Conservation (phyloP, 1,140 invertebrate species). For the Potamilus streckersoni region DNA sequence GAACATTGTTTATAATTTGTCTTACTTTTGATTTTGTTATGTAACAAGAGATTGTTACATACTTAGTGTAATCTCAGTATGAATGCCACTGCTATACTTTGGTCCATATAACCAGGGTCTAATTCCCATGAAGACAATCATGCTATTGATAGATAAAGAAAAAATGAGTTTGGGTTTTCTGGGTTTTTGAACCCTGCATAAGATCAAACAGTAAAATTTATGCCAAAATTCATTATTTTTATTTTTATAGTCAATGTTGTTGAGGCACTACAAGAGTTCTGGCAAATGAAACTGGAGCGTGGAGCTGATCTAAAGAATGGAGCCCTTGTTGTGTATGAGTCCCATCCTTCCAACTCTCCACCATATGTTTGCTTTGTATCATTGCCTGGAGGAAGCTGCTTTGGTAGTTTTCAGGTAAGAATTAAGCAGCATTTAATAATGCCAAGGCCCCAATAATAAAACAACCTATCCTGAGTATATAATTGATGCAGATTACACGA, state of each 20-base stretch:
- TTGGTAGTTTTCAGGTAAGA: conserved; percentile 91
- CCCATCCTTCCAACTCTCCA: conserved; percentile 87
- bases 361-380: conserved; percentile 96
- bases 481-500: too few relatives aligned
- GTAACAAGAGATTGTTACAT: not conserved
- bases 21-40: too few relatives aligned
- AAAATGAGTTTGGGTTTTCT: not conserved
- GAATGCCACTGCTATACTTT: not conserved
- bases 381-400: conserved; percentile 93
- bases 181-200: not conserved
- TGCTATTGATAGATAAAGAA: not conserved
- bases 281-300: conserved; percentile 94
- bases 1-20: too few relatives aligned
- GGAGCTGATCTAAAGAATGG: conserved; percentile 89
- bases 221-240: not conserved
- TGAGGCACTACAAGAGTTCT: conserved; percentile 95
- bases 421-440: too few relatives aligned
- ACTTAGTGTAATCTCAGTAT: not conserved
- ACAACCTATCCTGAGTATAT: too few relatives aligned
- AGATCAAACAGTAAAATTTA: too few relatives aligned
- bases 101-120: not conserved
- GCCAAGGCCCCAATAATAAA: too few relatives aligned
- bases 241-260: conserved; percentile 86
- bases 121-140: not conserved
- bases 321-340: conserved; percentile 94